Conservation (phyloP, 2,113 vertebrate genomes). For the Todiramphus saurophagus region DNA sequence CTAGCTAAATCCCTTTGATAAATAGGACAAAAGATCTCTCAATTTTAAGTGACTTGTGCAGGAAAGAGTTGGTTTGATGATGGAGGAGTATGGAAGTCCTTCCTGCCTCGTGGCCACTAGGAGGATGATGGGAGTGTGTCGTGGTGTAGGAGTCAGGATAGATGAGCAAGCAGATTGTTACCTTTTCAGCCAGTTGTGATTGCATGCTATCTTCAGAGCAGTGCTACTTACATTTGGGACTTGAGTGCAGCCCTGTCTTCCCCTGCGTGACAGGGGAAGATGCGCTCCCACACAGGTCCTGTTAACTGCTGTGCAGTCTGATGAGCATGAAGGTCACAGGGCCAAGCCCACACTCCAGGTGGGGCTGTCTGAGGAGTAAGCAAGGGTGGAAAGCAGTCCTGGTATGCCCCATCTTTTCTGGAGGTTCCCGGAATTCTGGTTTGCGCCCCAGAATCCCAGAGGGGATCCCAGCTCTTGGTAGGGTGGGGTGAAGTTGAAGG, state of each 20-base stretch:
- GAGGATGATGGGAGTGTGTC: not conserved
- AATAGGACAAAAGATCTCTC: not conserved
- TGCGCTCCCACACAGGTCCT: not conserved
- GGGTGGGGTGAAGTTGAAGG: not conserved
- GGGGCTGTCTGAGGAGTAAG: not conserved
- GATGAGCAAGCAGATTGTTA: not conserved
- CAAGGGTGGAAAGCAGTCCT: not conserved
- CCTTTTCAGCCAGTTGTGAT: not conserved
- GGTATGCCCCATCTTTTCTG: not conserved
- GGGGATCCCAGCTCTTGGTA: not conserved
- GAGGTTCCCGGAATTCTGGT: not conserved
- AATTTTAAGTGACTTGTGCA: not conserved
- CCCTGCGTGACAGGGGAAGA: not conserved
- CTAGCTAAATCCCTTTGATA: not conserved
- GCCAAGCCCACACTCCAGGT: not conserved
- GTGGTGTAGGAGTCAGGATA: not conserved
- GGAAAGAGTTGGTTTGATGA: not conserved
- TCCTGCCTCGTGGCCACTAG: not conserved
- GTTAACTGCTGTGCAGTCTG: not conserved
- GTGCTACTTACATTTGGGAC: not conserved
- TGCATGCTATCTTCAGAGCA: not conserved
- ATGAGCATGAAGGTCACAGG: not conserved
- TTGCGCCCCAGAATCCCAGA: not conserved
- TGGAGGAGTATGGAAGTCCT: not conserved
- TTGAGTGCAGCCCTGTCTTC: not conserved